Percentiles rank a stretch among this genome's conserved stretches.
These are phyloP conservation scores for Synanthedon vespiformis DNA, from an alignment of 2,888 invertebrate species.

Conservation along the genomic window DNA sequence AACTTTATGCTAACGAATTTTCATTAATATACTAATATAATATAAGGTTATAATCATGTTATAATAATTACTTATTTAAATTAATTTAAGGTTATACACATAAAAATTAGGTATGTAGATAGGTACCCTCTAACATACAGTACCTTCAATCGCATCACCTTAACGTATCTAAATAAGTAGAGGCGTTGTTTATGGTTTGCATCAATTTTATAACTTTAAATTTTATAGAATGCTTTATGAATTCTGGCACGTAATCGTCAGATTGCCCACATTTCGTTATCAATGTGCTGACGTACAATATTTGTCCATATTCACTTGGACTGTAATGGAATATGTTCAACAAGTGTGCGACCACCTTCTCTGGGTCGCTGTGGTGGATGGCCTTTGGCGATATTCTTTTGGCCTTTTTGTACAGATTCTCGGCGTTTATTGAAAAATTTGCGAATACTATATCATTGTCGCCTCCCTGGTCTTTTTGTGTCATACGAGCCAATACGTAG, in stretches of 20 bases:
- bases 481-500: constrained; percentile 46
- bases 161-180: constrained; percentile 41
- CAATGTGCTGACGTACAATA: constrained; percentile 7
- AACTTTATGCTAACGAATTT: too few species aligned
- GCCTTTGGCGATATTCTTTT: constrained; percentile 44
- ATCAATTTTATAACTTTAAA: constrained; percentile 38
- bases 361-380: constrained; percentile 38
- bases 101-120: neutral
- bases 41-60: too few species aligned
- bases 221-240: constrained; percentile 38
- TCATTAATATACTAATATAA: too few species aligned
- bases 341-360: constrained; percentile 35
- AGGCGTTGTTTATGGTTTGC: constrained; percentile 40
- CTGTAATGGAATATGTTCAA: constrained; percentile 40
- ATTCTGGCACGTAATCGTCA: constrained; percentile 34
- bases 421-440: constrained; percentile 39
- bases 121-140: neutral
- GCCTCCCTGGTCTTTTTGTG: constrained; percentile 32
- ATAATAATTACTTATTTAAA: too few species aligned
- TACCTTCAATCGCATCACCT: constrained; percentile 25
- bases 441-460: constrained; percentile 35
- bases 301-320: constrained; percentile 26
- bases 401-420: constrained; percentile 42
- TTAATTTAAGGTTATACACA: too few species aligned
- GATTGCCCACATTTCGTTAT: neutral